Base-by-base conservation (phyloP, 1,140 invertebrate species). In the Theocolax elegans region DNA sequence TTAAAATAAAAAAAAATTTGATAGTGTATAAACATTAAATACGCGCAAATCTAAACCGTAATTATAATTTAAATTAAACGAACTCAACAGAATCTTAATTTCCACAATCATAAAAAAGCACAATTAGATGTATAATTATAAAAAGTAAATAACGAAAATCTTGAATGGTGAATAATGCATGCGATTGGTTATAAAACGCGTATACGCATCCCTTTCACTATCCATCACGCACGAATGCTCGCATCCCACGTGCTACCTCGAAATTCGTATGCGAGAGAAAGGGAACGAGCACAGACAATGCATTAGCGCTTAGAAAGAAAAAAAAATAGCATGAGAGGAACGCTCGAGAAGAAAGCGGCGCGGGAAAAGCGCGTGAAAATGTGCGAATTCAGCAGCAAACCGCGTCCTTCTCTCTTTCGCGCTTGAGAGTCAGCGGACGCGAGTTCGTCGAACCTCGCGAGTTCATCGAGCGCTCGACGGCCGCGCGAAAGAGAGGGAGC, bases 371-470 rank as follows among this genome's bases (percentile, higher is more conserved):
- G 15, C 67, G 67, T 7, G 40, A 58, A 56, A 56, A 48, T 21
- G 60, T 12, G 67, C 67, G 67, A 67, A 40, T 56, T 38, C 42
- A 48, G 56, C 64, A 10, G 31, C 31, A 35, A 4, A 35, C 31
- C 4, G 4, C 31, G 40, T 67, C 64, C 17, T 42, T 63, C 23
- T 35, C 21, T 59, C 56, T 27, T 12, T 35, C 31, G 31, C 10
- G 31, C 10, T 4, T 35, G 10, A 35, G 51, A 56, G 63, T 54
- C 38, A 66, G 51, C 49, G 51, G 65, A n/a, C 51, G 53, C 23
- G 42, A 69, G 71, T 72, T 72, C 71, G 66, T 59, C 66, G 66
- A 72, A 72, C 71, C 31, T 68, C 51, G 25, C 38, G 56, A 67
- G 64, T 66, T 72, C 70, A 60, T 62, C 64, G 64, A 53, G 65